A percentile compares a stretch with the other conserved stretches of the same genome.
These are phyloP conservation scores for Sebastes matsubarae DNA, from an alignment of 2,797 vertebrate genomes.

Conservation along the genomic window DNA sequence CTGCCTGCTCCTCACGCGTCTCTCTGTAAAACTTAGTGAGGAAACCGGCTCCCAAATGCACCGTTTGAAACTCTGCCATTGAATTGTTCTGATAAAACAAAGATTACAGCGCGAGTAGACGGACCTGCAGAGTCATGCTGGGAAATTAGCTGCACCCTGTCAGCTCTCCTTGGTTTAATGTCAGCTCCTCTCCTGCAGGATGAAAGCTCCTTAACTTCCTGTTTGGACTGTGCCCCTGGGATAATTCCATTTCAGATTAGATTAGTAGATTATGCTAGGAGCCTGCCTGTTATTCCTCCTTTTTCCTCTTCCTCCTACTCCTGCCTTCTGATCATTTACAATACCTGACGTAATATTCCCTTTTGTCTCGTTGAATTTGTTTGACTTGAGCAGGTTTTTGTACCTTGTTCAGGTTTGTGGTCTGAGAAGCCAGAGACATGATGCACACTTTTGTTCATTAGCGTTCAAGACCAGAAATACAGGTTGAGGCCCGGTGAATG, in stretches of 20 bases:
- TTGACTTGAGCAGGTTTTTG: constrained; percentile 12
- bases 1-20: neutral
- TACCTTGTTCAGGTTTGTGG: constrained; percentile 25
- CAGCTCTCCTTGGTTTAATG: constrained; percentile 20
- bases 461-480: constrained; percentile 58
- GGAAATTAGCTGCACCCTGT: constrained; percentile 21
- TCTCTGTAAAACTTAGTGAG: neutral
- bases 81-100: neutral
- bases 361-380: constrained; percentile 39
- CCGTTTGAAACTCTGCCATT: neutral
- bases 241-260: constrained; percentile 58
- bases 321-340: neutral
- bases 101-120: neutral
- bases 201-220: constrained; percentile 58
- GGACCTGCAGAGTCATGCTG: constrained; percentile 40
- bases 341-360: neutral
- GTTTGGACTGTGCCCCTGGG: constrained; percentile 19
- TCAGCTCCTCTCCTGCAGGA: constrained; percentile 34
- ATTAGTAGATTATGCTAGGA: constrained; percentile 59
- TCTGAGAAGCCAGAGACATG: neutral
- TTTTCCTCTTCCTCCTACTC: neutral
- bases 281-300: neutral
- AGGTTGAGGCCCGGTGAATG: constrained; percentile 37
- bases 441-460: constrained; percentile 36
- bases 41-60: neutral